Conservation (phyloP, 2,113 vertebrate genomes). For the Dasyornis broadbenti region DNA sequence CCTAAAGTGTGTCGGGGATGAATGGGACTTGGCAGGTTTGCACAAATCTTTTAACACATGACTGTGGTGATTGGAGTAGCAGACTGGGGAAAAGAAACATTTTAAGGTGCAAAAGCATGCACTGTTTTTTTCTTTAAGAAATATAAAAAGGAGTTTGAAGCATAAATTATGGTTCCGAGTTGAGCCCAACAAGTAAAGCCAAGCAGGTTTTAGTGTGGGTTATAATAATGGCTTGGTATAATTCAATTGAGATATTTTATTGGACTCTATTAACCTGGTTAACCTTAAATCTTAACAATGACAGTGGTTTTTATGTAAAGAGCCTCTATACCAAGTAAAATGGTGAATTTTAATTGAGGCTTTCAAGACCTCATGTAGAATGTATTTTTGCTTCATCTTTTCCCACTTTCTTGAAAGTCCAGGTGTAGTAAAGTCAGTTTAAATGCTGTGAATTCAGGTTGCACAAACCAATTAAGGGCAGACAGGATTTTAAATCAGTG, state of each 20-base stretch:
- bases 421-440: background rate
- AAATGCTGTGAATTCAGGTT: background rate
- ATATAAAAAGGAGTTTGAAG: background rate
- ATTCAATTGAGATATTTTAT: conserved; percentile 58
- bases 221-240: conserved; percentile 6
- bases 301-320: conserved; percentile 50
- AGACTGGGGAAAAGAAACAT: background rate
- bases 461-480: background rate
- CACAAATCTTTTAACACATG: conserved; percentile 32
- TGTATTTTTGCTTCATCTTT: background rate
- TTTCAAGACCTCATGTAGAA: conserved; percentile 5
- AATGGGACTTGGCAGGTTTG: conserved; percentile 42
- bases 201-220: background rate
- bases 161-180: background rate
- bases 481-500: background rate
- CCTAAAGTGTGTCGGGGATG: conserved; percentile 1
- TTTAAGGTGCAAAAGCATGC: conserved; percentile 10
- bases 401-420: background rate
- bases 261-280: conserved; percentile 66
- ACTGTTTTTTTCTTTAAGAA: background rate
- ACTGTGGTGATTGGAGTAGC: conserved; percentile 4
- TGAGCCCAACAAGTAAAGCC: background rate
- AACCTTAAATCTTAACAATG: conserved; percentile 61
- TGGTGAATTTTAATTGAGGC: conserved; percentile 67
- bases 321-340: conserved; percentile 22